Percentiles rank a stretch among this genome's conserved stretches.
These are phyloP conservation scores for Odocoileus hemionus DNA, from an alignment of 2,113 vertebrate species.

Conservation along the genomic window DNA sequence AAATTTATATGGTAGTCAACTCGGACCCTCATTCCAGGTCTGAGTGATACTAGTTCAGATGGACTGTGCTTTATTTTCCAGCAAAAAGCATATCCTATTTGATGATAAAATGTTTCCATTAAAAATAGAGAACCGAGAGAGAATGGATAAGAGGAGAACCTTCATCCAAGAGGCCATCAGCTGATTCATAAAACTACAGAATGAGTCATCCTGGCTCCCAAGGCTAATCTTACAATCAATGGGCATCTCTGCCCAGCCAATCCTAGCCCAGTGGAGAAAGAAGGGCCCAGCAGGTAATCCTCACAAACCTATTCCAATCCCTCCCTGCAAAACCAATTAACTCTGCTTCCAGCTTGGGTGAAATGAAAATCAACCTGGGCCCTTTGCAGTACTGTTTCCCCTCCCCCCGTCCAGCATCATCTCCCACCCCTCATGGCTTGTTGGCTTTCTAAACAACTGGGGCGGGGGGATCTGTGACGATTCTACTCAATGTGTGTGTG, in stretches of 20 bases:
- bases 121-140: slow-evolving; percentile 24
- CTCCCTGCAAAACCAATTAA: slow-evolving; percentile 22
- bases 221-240: slow-evolving; percentile 45
- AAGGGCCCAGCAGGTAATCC: background rate
- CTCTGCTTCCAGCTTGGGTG: background rate
- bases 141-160: background rate
- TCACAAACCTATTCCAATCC: background rate
- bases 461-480: background rate
- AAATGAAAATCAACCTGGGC: slow-evolving; percentile 1
- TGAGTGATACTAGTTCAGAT: background rate
- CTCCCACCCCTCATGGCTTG: background rate
- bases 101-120: slow-evolving; percentile 53
- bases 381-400: background rate
- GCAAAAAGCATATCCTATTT: background rate
- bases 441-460: background rate
- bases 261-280: background rate
- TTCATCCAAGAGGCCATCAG: slow-evolving; percentile 30
- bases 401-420: background rate
- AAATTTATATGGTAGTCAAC: background rate
- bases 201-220: slow-evolving; percentile 58
- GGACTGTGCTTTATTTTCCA: background rate
- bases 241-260: slow-evolving; percentile 4
- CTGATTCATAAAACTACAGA: slow-evolving; percentile 65
- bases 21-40: background rate
- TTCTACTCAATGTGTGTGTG: background rate